Percentiles rank a stretch among this genome's conserved stretches.
Conservation (phyloP, 2,888 invertebrate genomes). For the Cephus nigrinus region DNA sequence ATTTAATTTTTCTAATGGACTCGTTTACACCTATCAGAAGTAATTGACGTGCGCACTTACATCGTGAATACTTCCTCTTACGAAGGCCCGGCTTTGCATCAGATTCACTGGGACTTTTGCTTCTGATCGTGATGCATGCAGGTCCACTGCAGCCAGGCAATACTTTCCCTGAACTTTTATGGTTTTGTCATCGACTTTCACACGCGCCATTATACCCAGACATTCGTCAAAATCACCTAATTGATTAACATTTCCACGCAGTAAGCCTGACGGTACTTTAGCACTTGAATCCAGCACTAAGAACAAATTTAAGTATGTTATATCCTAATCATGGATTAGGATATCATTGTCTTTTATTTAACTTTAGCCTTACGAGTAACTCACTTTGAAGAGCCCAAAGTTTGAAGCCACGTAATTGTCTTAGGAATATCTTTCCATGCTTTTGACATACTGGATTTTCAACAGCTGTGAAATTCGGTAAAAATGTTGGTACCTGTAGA, state of each 20-base stretch:
- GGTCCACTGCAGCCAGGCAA: constrained; percentile 75
- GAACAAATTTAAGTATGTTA: constrained; percentile 36
- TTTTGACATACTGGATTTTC: constrained; percentile 75
- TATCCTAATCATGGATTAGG: not conserved
- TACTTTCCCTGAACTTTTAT: constrained; percentile 77
- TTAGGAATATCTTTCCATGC: constrained; percentile 76
- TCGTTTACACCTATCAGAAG: not conserved
- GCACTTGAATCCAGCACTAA: constrained; percentile 79
- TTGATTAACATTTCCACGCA: constrained; percentile 79
- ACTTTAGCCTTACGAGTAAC: constrained; percentile 46
- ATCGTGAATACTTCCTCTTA: constrained; percentile 75
- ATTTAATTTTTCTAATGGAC: not conserved
- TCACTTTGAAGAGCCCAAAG: constrained; percentile 81
- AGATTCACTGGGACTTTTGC: constrained; percentile 74
- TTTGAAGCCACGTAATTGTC: constrained; percentile 76
- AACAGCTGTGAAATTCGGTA: constrained; percentile 75
- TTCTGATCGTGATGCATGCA: constrained; percentile 71
- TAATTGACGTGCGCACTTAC: constrained; percentile 59
- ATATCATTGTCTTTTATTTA: not conserved
- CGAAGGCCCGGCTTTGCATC: constrained; percentile 74
- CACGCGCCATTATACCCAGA: constrained; percentile 69
- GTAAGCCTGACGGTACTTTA: constrained; percentile 76
- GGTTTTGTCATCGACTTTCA: constrained; percentile 72
- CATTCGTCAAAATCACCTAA: constrained; percentile 80
- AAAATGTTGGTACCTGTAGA: constrained; percentile 72